Conservation (phyloP, 1,140 invertebrate genomes). For the Megathymus violae region DNA sequence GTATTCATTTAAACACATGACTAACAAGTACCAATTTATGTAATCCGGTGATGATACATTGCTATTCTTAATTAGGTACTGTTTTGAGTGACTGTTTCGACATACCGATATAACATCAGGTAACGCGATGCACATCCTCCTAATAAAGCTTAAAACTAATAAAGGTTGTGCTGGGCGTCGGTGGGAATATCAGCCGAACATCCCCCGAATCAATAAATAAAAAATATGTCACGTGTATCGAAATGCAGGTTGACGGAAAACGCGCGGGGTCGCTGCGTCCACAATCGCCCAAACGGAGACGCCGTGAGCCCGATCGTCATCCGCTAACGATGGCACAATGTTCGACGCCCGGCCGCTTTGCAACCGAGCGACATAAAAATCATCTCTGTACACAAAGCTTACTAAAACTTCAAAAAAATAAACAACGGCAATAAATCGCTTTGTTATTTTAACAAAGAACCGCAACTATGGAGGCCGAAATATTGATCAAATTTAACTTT, state of each 20-base stretch:
- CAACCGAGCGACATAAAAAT: constrained; percentile 61
- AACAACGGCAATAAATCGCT: constrained; percentile 73
- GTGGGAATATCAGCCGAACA: constrained; percentile 68
- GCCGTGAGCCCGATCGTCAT: constrained; percentile 28
- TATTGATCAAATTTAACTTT: constrained; percentile 57
- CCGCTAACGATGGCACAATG: constrained; percentile 68
- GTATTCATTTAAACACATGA: constrained; percentile 6
- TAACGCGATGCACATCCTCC: constrained; percentile 75
- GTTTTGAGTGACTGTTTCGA: constrained; percentile 37
- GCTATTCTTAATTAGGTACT: neutral
- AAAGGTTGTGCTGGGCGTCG: constrained; percentile 73
- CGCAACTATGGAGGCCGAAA: constrained; percentile 68
- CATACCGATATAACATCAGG: constrained; percentile 63
- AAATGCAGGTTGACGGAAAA: constrained; percentile 58
- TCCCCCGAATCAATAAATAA: constrained; percentile 70
- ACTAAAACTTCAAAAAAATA: constrained; percentile 70
- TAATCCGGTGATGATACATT: neutral
- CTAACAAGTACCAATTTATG: neutral
- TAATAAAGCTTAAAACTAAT: constrained; percentile 68
- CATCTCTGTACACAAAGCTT: constrained; percentile 65
- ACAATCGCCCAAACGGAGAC: neutral
- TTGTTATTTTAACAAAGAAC: constrained; percentile 69
- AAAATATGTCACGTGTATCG: constrained; percentile 60
- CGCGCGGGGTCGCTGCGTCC: constrained; percentile 35
- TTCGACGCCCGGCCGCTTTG: constrained; percentile 56